These are phyloP conservation scores for Smithornis capensis DNA, from an alignment of 2,113 vertebrate species.

Conservation along the genomic window DNA sequence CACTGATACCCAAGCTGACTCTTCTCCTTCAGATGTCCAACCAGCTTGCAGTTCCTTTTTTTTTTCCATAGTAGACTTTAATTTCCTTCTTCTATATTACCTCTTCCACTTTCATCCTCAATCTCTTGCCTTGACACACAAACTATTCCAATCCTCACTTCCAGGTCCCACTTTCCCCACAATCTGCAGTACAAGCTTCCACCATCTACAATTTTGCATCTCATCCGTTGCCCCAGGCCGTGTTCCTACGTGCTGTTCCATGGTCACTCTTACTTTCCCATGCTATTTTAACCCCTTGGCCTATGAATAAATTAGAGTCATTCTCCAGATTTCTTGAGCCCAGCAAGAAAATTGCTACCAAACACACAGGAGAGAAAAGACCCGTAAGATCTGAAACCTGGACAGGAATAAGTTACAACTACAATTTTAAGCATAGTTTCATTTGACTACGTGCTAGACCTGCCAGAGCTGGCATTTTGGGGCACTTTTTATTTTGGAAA, in stretches of 20 bases:
- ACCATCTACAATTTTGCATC: background rate
- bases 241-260: background rate
- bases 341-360: background rate
- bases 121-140: background rate
- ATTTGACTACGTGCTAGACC: background rate
- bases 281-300: background rate
- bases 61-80: background rate
- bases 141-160: background rate
- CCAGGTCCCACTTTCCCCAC: background rate
- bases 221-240: accelerated
- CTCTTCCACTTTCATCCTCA: background rate
- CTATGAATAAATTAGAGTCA: background rate
- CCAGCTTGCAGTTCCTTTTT: background rate
- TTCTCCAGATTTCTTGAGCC: background rate
- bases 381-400: background rate
- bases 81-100: background rate
- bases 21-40: background rate
- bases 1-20: background rate
- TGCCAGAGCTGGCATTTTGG: background rate
- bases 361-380: background rate
- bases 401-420: background rate
- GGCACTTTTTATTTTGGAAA: background rate
- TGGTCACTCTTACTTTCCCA: background rate
- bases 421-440: background rate
- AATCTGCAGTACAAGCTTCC: background rate